Base-by-base conservation (phyloP, 2,797 vertebrate genomes). In the Ptychobarbus kaznakovi region DNA sequence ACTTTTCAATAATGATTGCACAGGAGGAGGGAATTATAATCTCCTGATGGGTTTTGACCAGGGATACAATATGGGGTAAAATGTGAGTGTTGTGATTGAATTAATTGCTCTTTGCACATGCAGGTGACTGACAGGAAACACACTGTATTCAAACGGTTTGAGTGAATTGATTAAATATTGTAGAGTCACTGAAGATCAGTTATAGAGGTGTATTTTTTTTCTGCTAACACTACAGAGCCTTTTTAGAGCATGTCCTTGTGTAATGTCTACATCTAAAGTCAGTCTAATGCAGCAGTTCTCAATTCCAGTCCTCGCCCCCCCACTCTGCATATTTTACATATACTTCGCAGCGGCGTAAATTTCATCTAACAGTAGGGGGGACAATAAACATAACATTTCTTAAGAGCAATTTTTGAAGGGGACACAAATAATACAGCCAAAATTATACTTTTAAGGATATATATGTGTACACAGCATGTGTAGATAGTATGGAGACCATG, bases 1-100 rank as follows among this genome's bases (percentile, higher is more conserved):
- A 95, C 94, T 93, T 95, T 95, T 94, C 94, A 95, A 95, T 95
- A 90, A 93, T 95, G 93, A 96, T 95, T 95, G 94, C 93, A 93
- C 94, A 94, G 92, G 92, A 94, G 92, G 92, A 92, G 89, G 88
- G 91, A 92, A 94, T 95, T 87, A 85, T 93, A 92, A 90, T 73
- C 87, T 89, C 89, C 82, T 92, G 91, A 91, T 80, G 89, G 91
- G 88, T 89, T 90, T 87, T 74, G 51, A 86, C 82, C 80, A 80
- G 69, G 38, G 63, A 83, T 79, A 80, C 76, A 70, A 89, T 86
- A 61, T 70, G 70, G 82, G 66, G 73, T 74, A 66, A 72, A 85
- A 63, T 77, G 79, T 69, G 74, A 85, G 75, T 80, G 82, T 80
- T 86, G 84, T 77, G 74, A 68, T 84, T 51, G 63, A 86, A 61